Evolutionary conservation across 1,140 invertebrate genomes (phyloP), one percentile per base, ranked within the genome.

Genomic region (Drosophila virilis): DNA sequence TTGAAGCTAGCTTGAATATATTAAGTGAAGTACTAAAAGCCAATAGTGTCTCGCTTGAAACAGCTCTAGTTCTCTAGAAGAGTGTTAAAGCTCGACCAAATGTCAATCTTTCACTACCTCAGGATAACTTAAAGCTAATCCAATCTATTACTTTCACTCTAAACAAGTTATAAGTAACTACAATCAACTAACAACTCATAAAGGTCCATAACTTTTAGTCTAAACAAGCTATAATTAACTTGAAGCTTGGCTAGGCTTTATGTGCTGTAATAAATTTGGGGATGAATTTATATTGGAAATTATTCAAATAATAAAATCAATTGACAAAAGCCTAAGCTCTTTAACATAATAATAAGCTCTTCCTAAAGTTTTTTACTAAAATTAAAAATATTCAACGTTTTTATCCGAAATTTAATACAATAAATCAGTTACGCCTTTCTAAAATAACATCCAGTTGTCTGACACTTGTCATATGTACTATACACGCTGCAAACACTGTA

Each of bases 381-480:
- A 15, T 8, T 33, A n/a, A 10, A 54, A 54, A 15, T 8, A 1
- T 13, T 35, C 8, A 13, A 52, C 3, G 8, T 52, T 15, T 52
- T 7, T 17, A 12, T 55, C 8, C 8, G 9, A 59, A 13, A 32
- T 59, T 9, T 59, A 10, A 32, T 48, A 1, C 32, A 22, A 50
- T 62, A 45, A 62, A 62, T 62, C 45, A 62, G 45, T 50, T 61
- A 50, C 33, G 45, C 15, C 35, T 22, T 15, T 8, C 32, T 6
- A 48, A 61, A 61, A 48, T 38, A 50, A 45, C 5, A 9, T 5
- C 22, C 22, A 28, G 22, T 28, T 28, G 22, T 12, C n/a, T 33
- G 45, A 50, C 43, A 48, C 32, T 38, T 61, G 15, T 17, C 33
- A 48, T 28, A 12, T 42, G 38, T 13, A 32, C 22, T 28, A 22